A percentile compares a stretch with the other conserved stretches of the same genome.
phyloP scores from a whole-genome alignment of 2,888 invertebrate species.

The Coleophora flavipennella region DNA sequence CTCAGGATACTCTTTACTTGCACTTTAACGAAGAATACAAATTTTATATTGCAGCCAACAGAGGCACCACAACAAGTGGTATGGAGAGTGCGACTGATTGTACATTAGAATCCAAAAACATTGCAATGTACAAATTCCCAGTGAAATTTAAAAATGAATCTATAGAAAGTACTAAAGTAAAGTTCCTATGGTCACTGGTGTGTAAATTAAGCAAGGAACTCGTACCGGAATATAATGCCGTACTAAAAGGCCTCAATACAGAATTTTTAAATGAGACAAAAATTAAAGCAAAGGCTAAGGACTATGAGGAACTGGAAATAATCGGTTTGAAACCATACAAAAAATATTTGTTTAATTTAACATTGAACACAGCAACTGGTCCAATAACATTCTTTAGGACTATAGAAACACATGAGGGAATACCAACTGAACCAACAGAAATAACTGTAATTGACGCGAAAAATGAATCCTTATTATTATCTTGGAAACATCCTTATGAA shows the following conservation, averaged over 20 bases:
- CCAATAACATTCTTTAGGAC: background rate
- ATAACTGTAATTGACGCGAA: background rate
- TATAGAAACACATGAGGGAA: background rate
- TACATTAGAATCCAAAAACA: background rate
- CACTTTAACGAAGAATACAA: conserved; percentile 47
- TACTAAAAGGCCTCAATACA: background rate
- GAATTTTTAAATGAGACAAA: background rate
- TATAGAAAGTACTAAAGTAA: background rate
- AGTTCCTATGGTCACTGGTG: no score
- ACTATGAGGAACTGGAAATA: background rate
- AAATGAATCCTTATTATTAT: background rate
- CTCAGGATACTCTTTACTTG: background rate
- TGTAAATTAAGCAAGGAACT: no score
- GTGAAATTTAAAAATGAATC: background rate
- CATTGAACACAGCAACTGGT: background rate
- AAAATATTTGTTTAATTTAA: background rate
- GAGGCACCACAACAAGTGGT: conserved; percentile 1
- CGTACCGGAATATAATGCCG: no score
- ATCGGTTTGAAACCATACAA: background rate
- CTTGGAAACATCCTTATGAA: background rate
- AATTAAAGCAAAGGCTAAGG: background rate
- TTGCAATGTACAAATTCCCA: conserved; percentile 74
- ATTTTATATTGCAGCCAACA: conserved; percentile 62
- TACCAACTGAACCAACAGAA: background rate
- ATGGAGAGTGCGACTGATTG: background rate